Conservation (phyloP, 2,888 invertebrate genomes). For the Biston betularia region DNA sequence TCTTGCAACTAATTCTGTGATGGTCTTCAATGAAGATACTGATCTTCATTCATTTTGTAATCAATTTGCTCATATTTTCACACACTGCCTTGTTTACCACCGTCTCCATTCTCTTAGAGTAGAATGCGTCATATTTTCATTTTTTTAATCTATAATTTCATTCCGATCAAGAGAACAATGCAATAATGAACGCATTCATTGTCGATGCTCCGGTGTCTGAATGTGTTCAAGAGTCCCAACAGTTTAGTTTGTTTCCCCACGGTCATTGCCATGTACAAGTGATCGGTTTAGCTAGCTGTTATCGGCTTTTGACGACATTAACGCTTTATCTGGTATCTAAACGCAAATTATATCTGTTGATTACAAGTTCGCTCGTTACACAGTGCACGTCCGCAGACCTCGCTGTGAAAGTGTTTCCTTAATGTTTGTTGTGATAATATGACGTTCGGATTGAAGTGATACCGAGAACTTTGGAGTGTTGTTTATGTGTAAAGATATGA, state of each 20-base stretch:
- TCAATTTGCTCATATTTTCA: not conserved
- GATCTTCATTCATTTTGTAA: not conserved
- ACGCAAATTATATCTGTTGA: slow-evolving; percentile 67
- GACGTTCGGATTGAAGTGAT: slow-evolving; percentile 51
- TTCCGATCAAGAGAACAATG: slow-evolving; percentile 32
- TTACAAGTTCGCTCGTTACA: slow-evolving; percentile 65
- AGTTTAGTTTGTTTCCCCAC: slow-evolving; percentile 45
- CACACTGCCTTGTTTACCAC: not conserved
- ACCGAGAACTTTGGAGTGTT: slow-evolving; percentile 33
- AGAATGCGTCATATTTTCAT: not conserved
- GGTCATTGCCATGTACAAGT: slow-evolving; percentile 51
- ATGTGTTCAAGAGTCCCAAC: slow-evolving; percentile 24
- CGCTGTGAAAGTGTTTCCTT: slow-evolving; percentile 53
- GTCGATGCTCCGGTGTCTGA: slow-evolving; percentile 33
- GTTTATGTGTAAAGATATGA: slow-evolving; percentile 63
- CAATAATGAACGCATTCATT: slow-evolving; percentile 27
- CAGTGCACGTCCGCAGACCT: slow-evolving; percentile 73
- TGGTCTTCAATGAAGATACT: not conserved
- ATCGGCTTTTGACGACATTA: slow-evolving; percentile 74
- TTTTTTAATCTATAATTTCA: slow-evolving; percentile 1
- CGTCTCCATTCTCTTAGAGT: not conserved
- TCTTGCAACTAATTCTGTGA: not conserved
- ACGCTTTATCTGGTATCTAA: slow-evolving; percentile 71
- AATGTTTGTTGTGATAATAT: slow-evolving; percentile 63
- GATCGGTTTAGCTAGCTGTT: slow-evolving; percentile 57